phyloP scores from a whole-genome alignment of 2,113 vertebrate species.

The Perca flavescens region DNA sequence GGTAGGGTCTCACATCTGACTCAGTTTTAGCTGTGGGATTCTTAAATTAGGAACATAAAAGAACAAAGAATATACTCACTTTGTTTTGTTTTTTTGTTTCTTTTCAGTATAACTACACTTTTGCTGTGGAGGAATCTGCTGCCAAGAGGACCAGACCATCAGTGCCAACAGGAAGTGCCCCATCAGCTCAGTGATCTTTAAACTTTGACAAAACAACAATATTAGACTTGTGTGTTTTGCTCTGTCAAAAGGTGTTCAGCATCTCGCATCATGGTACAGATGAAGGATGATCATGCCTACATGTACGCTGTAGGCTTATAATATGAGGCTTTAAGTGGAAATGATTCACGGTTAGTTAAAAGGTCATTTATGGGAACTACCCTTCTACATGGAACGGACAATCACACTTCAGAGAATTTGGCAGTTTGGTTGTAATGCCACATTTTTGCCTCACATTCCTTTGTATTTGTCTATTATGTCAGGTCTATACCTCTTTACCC shows the following conservation, averaged over 20 bases:
- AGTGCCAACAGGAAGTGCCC: conserved; percentile 24
- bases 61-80: not conserved
- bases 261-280: conserved; percentile 12
- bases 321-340: not conserved
- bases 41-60: not conserved
- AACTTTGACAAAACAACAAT: conserved; percentile 1
- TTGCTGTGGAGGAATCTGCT: conserved; percentile 79
- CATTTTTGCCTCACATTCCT: not conserved
- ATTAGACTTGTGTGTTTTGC: not conserved
- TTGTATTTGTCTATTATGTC: not conserved
- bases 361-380: not conserved
- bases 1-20: conserved; percentile 70
- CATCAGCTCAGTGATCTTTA: conserved; percentile 51
- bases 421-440: not conserved
- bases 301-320: conserved; percentile 4
- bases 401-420: not conserved
- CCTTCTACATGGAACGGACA: not conserved
- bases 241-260: not conserved
- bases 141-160: conserved; percentile 73
- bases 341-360: not conserved
- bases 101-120: conserved; percentile 83
- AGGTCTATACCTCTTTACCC: not conserved
- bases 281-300: conserved; percentile 23
- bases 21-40: not conserved
- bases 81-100: not conserved